A percentile compares a stretch with the other conserved stretches of the same genome.
phyloP scores from a whole-genome alignment of 2,797 vertebrate species.

The Pogoniulus pusillus region DNA sequence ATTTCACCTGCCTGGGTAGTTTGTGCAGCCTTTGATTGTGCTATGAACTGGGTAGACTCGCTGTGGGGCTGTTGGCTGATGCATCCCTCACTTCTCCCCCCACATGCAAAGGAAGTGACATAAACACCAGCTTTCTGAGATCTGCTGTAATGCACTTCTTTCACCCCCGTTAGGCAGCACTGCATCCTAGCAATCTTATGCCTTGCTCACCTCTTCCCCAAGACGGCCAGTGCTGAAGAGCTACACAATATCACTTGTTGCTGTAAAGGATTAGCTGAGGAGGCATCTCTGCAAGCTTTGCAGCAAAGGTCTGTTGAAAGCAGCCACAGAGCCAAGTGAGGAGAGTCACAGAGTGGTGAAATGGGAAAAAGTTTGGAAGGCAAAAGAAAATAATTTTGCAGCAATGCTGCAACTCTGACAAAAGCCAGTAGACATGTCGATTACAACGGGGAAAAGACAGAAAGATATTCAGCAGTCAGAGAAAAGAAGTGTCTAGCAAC shows the following conservation, averaged over 20 bases:
- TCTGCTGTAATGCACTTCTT: not conserved
- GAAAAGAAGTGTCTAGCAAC: not conserved
- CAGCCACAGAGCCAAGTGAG: not conserved
- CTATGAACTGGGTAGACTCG: not conserved
- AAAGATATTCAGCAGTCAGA: not conserved
- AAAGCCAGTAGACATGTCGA: not conserved
- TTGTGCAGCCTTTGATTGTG: not conserved
- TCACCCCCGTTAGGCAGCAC: not conserved
- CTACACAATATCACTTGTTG: not conserved
- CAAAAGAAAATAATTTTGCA: not conserved
- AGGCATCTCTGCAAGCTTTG: not conserved
- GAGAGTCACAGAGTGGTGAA: not conserved
- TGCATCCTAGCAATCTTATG: not conserved
- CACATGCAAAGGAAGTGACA: rapidly evolving
- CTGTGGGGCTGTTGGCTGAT: not conserved
- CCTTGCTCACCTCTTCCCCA: not conserved
- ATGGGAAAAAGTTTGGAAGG: not conserved
- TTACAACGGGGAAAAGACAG: not conserved
- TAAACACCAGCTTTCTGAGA: not conserved
- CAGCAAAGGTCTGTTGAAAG: not conserved
- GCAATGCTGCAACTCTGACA: not conserved
- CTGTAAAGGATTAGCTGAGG: not conserved
- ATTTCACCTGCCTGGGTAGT: not conserved
- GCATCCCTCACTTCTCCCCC: not conserved
- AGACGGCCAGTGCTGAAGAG: not conserved